Evolutionary conservation across 2,113 vertebrate species (phyloP).

Genomic region (Piprites chloris): DNA sequence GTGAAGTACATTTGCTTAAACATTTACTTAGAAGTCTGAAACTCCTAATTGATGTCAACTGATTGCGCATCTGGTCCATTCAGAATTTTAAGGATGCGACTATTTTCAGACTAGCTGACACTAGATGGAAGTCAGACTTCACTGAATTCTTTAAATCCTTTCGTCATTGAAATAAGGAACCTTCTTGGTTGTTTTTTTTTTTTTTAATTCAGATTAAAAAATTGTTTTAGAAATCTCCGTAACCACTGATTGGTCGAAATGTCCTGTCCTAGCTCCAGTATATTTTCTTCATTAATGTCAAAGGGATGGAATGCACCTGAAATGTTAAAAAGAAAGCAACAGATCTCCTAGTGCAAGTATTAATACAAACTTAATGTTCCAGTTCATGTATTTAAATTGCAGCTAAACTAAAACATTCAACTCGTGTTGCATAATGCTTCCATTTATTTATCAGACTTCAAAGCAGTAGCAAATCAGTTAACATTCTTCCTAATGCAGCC

Average conservation of each 20-base stretch:
- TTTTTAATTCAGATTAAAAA: neutral
- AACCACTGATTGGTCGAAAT: neutral
- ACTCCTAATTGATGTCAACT: neutral
- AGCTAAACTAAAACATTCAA: neutral
- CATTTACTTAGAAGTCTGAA: neutral
- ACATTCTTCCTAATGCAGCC: neutral
- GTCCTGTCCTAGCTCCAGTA: neutral
- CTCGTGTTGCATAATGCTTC: neutral
- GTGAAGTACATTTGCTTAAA: neutral
- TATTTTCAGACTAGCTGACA: neutral
- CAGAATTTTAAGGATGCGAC: neutral
- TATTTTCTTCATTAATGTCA: neutral
- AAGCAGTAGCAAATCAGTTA: neutral
- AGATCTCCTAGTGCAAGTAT: neutral
- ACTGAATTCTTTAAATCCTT: neutral
- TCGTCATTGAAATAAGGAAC: neutral
- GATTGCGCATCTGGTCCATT: neutral
- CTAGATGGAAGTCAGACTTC: slow-evolving; percentile 27
- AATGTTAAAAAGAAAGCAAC: neutral
- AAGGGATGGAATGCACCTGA: neutral
- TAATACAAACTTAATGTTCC: neutral
- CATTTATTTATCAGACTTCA: neutral
- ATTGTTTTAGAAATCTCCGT: neutral
- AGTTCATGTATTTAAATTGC: neutral
- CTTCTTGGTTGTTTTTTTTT: neutral